Evolutionary conservation across 2,797 vertebrate species (phyloP).

Genomic region (Squalus acanthias): DNA sequence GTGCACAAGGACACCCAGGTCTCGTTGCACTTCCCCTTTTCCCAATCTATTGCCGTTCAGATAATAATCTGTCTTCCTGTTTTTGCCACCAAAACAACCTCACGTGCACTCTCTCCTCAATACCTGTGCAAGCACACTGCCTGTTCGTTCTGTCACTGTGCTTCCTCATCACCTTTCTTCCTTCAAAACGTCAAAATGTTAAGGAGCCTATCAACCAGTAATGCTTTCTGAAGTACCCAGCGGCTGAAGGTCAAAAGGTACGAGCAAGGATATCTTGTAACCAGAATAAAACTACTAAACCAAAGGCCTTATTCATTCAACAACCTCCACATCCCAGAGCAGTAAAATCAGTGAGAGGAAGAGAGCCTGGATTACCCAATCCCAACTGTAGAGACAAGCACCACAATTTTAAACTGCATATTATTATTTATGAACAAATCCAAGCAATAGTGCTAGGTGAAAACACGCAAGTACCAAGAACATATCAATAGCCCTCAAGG

Average conservation of each 20-base stretch:
- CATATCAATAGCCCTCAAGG: neutral
- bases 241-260: neutral
- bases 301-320: neutral
- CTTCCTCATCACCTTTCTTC: neutral
- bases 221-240: neutral
- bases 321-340: neutral
- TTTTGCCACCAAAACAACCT: no score
- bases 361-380: neutral
- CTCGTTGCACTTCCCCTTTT: no score
- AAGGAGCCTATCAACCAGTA: no score
- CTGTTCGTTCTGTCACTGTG: neutral
- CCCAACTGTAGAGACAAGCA: neutral
- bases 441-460: no score
- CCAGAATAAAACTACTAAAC: neutral
- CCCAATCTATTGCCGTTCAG: no score
- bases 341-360: neutral
- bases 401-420: neutral
- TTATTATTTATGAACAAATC: neutral
- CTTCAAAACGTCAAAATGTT: neutral
- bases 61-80: no score
- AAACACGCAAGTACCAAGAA: neutral
- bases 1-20: no score
- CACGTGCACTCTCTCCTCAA: neutral
- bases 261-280: neutral
- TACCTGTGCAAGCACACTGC: neutral